Conservation (phyloP, 1,140 invertebrate species). For the Hylaeus anthracinus region DNA sequence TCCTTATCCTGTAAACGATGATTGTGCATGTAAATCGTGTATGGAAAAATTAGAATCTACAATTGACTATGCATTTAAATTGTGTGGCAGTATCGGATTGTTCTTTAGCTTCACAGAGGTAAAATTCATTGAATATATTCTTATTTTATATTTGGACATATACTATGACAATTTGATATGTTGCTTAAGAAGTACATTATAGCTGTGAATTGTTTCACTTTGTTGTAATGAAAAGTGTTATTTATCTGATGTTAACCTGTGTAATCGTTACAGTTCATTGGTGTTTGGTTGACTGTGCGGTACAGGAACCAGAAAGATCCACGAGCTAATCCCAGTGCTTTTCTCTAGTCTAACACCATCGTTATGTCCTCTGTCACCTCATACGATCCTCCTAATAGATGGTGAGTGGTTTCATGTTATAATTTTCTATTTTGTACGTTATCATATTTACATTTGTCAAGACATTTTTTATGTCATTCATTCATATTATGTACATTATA, state of each 20-base stretch:
- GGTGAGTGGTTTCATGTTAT: slow-evolving; percentile 77
- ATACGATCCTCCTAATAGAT: slow-evolving; percentile 77
- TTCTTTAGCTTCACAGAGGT: slow-evolving; percentile 99
- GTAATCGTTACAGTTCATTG: slow-evolving; percentile 92
- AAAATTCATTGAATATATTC: slow-evolving; percentile 63
- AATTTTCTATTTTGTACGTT: slow-evolving; percentile 48
- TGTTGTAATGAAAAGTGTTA: slow-evolving; percentile 12
- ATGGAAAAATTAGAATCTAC: slow-evolving; percentile 87
- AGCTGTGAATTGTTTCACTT: slow-evolving; percentile 33
- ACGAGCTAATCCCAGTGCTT: slow-evolving; percentile 96
- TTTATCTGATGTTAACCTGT: slow-evolving; percentile 57
- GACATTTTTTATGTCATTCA: slow-evolving; percentile 14
- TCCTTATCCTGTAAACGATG: slow-evolving; percentile 34
- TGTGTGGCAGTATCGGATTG: slow-evolving; percentile 94
- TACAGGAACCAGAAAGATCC: slow-evolving; percentile 99
- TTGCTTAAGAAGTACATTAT: slow-evolving; percentile 17
- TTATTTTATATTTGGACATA: slow-evolving; percentile 18
- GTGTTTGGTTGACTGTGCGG: slow-evolving; percentile 97
- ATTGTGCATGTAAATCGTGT: slow-evolving; percentile 87
- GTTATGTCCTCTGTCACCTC: slow-evolving; percentile 77
- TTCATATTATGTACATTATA: background rate
- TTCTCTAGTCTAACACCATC: slow-evolving; percentile 89
- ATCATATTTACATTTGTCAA: slow-evolving; percentile 4
- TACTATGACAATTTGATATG: slow-evolving; percentile 10
- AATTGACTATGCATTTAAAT: slow-evolving; percentile 93